Base-by-base conservation (phyloP, 2,113 vertebrate species). In the Oryctolagus cuniculus region DNA sequence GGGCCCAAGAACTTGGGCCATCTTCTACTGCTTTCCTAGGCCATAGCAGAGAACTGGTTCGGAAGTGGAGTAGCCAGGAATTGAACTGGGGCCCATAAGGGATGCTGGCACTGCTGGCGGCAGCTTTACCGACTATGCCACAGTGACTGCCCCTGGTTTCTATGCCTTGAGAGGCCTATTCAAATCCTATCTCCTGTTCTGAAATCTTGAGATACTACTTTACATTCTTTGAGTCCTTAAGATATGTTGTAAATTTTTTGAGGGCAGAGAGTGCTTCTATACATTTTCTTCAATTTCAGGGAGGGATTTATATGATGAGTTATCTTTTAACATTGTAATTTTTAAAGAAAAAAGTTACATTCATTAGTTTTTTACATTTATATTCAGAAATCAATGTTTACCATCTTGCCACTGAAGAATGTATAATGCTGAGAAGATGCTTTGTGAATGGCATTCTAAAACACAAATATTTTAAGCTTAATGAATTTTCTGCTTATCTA, bases 391-490 rank as follows among this genome's bases (percentile, higher is more conserved):
- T 70, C 22, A 29, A 36, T 92, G 44, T 29, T 55, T 84, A 78
- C 36, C 61, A 87, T 86, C 38, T 89, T 88, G 25, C 38, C n/a
- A 70, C 24, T 81, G 67, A 90, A 92, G 85, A 36, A 36, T 73
- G 66, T 86, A 12, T 67, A 75, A 53, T 87, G 53, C 55, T 6
- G 73, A 78, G 49, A 90, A 67, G 64, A 69, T 75, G 73, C 22
- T 75, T 93, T 31, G 17, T 74, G 19, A 5, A 19, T 83, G 10
- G 7, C 92, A 38, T 83, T 96, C 64, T 90, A 88, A 25, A 13
- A 81, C 36, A 55, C 17, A 89, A 27, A 64, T 70, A 16, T 90
- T 90, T 96, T 90, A 34, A 90, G n/a, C 53, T 94, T 67, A 80
- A 17, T 90, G 25, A 6, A 66, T 80, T 95, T 94, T 75, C 81